Evolutionary conservation across 2,113 vertebrate genomes (phyloP).

Genomic region (Tricholaema leucomelas): DNA sequence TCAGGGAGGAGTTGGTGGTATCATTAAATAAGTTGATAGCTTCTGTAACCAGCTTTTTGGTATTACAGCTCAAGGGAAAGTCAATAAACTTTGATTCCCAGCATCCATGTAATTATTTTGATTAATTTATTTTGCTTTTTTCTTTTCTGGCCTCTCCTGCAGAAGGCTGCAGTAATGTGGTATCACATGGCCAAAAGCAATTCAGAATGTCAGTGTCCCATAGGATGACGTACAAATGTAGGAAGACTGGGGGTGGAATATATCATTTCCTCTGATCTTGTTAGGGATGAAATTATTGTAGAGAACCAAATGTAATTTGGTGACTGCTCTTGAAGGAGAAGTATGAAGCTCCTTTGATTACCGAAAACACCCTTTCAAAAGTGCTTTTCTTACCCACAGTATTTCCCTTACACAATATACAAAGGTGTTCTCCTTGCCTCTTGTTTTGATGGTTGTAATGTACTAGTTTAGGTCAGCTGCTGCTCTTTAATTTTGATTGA

Average conservation of each 20-base stretch:
- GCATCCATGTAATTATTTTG: slow-evolving; percentile 82
- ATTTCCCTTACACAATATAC: not conserved
- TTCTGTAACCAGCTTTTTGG: slow-evolving; percentile 75
- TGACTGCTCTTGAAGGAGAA: slow-evolving; percentile 54
- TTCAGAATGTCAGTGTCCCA: slow-evolving; percentile 75
- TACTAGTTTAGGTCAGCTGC: not conserved
- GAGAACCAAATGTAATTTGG: slow-evolving; percentile 61
- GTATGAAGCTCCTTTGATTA: slow-evolving; percentile 39
- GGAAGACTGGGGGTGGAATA: slow-evolving; percentile 76
- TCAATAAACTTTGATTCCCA: slow-evolving; percentile 83
- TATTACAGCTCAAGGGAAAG: slow-evolving; percentile 80
- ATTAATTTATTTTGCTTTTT: slow-evolving; percentile 37
- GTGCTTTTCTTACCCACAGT: not conserved
- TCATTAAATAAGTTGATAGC: slow-evolving; percentile 76
- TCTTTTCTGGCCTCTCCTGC: slow-evolving; percentile 60
- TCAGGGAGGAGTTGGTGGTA: slow-evolving; percentile 53
- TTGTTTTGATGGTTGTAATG: not conserved
- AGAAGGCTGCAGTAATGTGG: slow-evolving; percentile 74
- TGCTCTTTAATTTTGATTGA: not conserved
- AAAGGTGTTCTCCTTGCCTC: not conserved
- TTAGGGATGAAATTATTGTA: slow-evolving; percentile 73
- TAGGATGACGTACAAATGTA: slow-evolving; percentile 74
- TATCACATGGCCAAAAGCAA: slow-evolving; percentile 82
- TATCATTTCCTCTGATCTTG: slow-evolving; percentile 80
- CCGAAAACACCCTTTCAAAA: not conserved